Evolutionary conservation across 2,113 vertebrate genomes (phyloP), one percentile per base, ranked within the genome.

Genomic region (Colossoma macropomum): DNA sequence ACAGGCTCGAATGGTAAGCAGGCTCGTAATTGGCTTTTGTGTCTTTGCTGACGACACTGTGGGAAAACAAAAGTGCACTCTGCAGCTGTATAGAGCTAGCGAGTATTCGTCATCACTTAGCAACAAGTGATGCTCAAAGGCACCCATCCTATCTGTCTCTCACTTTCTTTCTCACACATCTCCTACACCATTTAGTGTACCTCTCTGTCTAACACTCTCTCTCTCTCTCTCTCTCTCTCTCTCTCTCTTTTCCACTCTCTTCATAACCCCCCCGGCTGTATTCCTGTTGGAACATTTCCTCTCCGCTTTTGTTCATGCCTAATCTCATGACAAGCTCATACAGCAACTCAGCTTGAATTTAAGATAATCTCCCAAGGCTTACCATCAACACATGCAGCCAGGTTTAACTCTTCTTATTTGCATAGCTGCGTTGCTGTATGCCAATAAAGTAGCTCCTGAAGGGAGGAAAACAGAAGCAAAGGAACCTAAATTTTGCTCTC

Each of bases 1-100:
- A 50, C 15, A 69, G 75, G 74, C 34, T 73, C 1, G 12, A 81
- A 27, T 54, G 45, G 69, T 78, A 72, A 83, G 38, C 71, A 80
- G 23, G 41, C 76, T 81, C 81, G 45, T 85, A 86, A 86, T 84
- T 87, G 59, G 78, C 54, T 76, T 74, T 78, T 85, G 83, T 63
- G 41, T 83, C 77, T 79, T 68, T 23, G 62, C 56, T 70, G 80
- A 79, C 48, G 71, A 72, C 75, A 70, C 56, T 74, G 72, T 63
- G 32, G 28, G 56, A 69, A 80, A 83, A 79, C 70, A 79, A 71
- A 77, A 79, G 76, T 28, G 54, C 52, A 63, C 71, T 86, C 80
- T 48, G 70, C 21, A 75, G 70, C 62, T 30, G 79, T 59, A 83
- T 13, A 30, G 52, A 19, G 10, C 63, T 86, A 78, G 78, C 72